Base-by-base conservation (phyloP, 2,888 invertebrate genomes). In the Monoplex corrugatus region DNA sequence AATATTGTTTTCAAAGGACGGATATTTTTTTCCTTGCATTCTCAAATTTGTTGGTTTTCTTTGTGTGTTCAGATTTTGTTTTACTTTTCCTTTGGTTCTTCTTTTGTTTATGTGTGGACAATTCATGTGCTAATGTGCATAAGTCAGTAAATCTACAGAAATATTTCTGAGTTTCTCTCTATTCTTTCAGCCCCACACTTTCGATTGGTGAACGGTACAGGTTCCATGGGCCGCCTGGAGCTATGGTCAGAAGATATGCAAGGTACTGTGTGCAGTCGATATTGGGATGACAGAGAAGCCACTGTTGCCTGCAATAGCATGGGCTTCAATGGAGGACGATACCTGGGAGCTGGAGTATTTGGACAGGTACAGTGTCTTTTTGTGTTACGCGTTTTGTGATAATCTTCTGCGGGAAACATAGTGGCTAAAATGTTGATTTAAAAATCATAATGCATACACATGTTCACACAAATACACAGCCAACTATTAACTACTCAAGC, bases 241-340 rank as follows among this genome's bases (percentile, higher is more conserved):
- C n/a, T 89, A 88, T 85, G 84, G 85, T 85, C 94, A 92, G n/a
- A 89, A 92, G 13, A 91, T 91, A 89, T 93, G 93, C 3, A 91
- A 91, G 45, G 89, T 28, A 44, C n/a, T 23, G 80, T 63, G 84
- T 90, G 94, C 1, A 93, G 94, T 84, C 91, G 90, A 2, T 91
- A 93, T 19, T 89, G 89, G n/a, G 50, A 6, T 28, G 85, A 88
- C 45, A 13, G 23, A 45, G 84, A 72, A 19, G 72, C 88, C 0
- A 35, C n/a, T 32, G 75, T 45, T 0, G 84, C 50, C 23, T 88
- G 88, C 38, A 32, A 45, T 1, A 44, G 68, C n/a, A 50, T 88
- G 82, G 87, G 87, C n/a, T 88, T 88, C 44, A 82, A 43, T 16
- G 78, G 38, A 1, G 87, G 87, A 10, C 87, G 87, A 19, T 88